Evolutionary conservation across 1,140 invertebrate species (phyloP).

Genomic region (Diorhabda carinulata): DNA sequence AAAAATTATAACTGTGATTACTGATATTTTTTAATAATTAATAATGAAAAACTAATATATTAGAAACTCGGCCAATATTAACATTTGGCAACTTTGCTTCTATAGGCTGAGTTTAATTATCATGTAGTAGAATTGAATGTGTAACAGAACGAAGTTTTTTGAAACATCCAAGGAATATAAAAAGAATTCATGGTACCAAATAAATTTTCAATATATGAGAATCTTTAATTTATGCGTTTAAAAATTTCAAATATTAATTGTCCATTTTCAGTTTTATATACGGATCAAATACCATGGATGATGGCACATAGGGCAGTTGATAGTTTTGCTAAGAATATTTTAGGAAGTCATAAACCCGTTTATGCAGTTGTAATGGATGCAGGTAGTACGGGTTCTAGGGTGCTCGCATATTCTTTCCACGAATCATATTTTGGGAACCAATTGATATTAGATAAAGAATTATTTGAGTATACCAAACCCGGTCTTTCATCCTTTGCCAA

Average conservation of each 20-base stretch:
- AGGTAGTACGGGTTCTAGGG: slow-evolving; percentile 89
- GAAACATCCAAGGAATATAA: no score
- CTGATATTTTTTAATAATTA: no score
- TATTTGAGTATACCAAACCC: slow-evolving; percentile 80
- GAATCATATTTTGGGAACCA: slow-evolving; percentile 63
- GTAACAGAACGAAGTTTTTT: no score
- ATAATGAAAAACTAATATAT: no score
- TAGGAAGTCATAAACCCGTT: slow-evolving; percentile 66
- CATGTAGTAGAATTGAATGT: no score
- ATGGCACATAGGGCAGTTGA: slow-evolving; percentile 54
- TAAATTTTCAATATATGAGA: no score
- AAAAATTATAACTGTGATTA: no score
- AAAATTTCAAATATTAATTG: not conserved
- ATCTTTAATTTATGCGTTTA: no score
- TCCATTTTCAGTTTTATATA: slow-evolving; percentile 43
- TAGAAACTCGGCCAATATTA: no score
- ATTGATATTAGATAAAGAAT: slow-evolving; percentile 72
- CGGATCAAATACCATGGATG: slow-evolving; percentile 46
- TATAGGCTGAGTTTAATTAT: no score
- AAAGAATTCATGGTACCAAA: no score
- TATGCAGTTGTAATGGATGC: slow-evolving; percentile 95
- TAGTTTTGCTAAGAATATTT: slow-evolving; percentile 58
- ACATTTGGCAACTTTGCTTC: no score
- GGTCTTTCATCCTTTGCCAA: slow-evolving; percentile 84
- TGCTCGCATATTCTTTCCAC: slow-evolving; percentile 87